Base-by-base conservation (phyloP, 92 coral and sea anemone genomes). In the Porites lobata region DNA sequence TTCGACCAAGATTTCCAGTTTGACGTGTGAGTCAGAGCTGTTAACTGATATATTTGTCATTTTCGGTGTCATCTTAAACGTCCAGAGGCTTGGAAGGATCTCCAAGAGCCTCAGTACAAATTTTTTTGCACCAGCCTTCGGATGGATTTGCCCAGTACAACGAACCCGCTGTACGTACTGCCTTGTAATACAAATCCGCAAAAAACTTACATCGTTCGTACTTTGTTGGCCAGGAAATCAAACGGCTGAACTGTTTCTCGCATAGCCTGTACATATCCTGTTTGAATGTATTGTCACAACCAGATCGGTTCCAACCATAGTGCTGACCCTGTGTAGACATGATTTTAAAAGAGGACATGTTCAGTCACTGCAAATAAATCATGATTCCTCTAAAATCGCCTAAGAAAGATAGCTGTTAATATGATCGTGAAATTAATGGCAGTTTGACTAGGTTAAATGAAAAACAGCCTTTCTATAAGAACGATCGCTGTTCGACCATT, bases 91-190 rank as follows among this genome's bases (percentile, higher is more conserved):
- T 79, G 7, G 50, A 9, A 38, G 66, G 77, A 68, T 77, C 21
- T 10, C 87, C 87, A n/a, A 6, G 32, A 2, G 18, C 29, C 78
- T 52, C 71, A 17, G 69, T 63, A 57, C 87, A 82, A 18, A 0
- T 9, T 4, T 70, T 19, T 51, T 69, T 69, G 53, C 87, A 82
- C 87, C 87, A 82, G 21, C 17, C 61, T 11, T 51, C 79, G 17
- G 79, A 69, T 53, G 3, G 21, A 2, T 32, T 52, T 8, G 18
- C 1, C 52, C 53, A 72, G 18, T 70, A 50, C n/a, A 21, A 20
- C 19, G 53, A 21, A 6, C 72, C 78, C 9, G 50, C 87, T 8
- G 24, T 0, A 51, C 53, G 50, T 19, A 70, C 76, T 0, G 58
- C 29, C 3, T 4, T 15, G 57, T 72, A 72, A 57, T 47, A 72